Base-by-base conservation (phyloP, 2,888 invertebrate species). In the Agonopterix heracliana region DNA sequence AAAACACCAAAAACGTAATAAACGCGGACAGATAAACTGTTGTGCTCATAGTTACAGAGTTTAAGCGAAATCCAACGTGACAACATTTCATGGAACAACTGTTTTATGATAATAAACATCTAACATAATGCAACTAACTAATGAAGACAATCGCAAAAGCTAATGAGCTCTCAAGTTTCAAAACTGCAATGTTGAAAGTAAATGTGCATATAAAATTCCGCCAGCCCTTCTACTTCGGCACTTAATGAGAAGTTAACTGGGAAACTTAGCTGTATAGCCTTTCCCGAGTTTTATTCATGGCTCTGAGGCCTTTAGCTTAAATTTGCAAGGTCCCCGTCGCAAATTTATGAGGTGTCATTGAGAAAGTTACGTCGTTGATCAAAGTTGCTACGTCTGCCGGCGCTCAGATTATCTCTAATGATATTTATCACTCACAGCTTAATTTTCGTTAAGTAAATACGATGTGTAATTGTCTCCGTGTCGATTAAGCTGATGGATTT, bases 301-400 rank as follows among this genome's bases (percentile, higher is more conserved):
- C 58, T 62, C 56, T 68, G 67, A 73, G 75, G 67, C 61, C 66
- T 71, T 77, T 66, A 70, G 70, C 61, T 74, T 68, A 64, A 75
- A 74, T 71, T 35, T n/a, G 66, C 66, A 66, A 71, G 64, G 60
- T 66, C 64, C 60, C n/a, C 34, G 26, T 58, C 51, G 55, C 55
- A 63, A 75, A 80, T 78, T 81, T 78, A 80, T 72, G 71, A 72
- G 73, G 73, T 77, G 71, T 69, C 77, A 67, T 70, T 71, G 66
- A 54, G 60, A 68, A 78, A 81, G 73, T 81, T 78, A 60, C 61
- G 69, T 67, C 74, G 69, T 75, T 71, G 71, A 77, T 47, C 47
- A 47, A 42, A 47, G 42, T 47, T 47, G n/a, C 38, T 3, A 59
- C 58, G 59, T 58, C 59, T 56, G 57, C 56, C 55, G 58, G 59